Base-by-base conservation (phyloP, 37 sponge, comb jelly and placozoan genomes). In the Oscarella lobularis region DNA sequence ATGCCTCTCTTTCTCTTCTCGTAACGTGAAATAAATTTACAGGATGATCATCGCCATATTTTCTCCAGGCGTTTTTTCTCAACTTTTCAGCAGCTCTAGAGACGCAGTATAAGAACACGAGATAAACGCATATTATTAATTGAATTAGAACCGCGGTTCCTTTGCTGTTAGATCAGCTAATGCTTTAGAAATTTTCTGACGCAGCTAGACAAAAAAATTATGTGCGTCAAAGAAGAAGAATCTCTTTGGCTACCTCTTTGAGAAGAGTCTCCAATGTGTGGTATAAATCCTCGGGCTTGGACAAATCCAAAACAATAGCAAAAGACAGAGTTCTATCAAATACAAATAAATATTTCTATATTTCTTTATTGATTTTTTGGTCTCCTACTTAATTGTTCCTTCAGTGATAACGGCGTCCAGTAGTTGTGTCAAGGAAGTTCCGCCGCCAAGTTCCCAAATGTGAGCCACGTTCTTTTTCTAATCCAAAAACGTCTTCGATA, bases 371-470 rank as follows among this genome's bases (percentile, higher is more conserved):
- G n/a, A n/a, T n/a, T n/a, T n/a, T n/a, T n/a, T n/a, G n/a, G n/a
- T n/a, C n/a, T n/a, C n/a, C 20, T 72, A 90, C 91, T 70, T 71
- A 66, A 90, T 83, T 39, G 74, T 83, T 0, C 74, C 78, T 35
- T 67, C 37, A 2, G 80, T 83, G 55, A 89, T 85, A 31, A 86
- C 81, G 0, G 87, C 38, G 31, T 84, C 80, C 36, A 90, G 55
- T 14, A 94, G 77, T 67, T 82, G 78, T 14, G 95, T 73, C 31
- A 94, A 85, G 31, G 81, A 82, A 27, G 88, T 85, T 2, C 96
- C 93, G n/a, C 93, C 96, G 27, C 93, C 96, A 5, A 96, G 76
- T 67, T 96, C 96, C 92, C 93, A 96, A 1, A 96, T 77, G 54
- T 96, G 90, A 70, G 88, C 71, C 36, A 94, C 79, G 68, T 94